Evolutionary conservation across 2,888 invertebrate genomes (phyloP).

Genomic region (Bruchidius siliquastri): DNA sequence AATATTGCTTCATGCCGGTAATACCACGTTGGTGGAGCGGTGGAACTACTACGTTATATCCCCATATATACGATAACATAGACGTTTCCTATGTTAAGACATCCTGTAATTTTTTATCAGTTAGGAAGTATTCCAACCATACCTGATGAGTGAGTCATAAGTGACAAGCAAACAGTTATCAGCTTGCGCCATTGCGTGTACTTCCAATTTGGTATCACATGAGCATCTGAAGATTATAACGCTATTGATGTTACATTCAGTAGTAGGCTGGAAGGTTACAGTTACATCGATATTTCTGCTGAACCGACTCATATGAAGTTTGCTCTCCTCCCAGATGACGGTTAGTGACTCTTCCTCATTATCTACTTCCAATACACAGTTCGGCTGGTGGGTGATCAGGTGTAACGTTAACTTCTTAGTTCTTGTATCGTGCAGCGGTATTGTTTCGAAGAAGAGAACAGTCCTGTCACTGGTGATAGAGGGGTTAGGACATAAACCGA

Average conservation of each 20-base stretch:
- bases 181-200: slow-evolving; percentile 29
- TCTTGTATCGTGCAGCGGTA: slow-evolving; percentile 22
- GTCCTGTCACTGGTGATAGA: slow-evolving; percentile 30
- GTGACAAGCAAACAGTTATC: slow-evolving; percentile 41
- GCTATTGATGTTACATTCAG: slow-evolving; percentile 18
- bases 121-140: too few relatives aligned
- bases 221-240: slow-evolving; percentile 26
- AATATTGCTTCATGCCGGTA: too few relatives aligned
- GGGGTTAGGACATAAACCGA: slow-evolving; percentile 31
- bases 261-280: slow-evolving; percentile 11
- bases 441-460: slow-evolving; percentile 38
- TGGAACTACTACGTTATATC: too few relatives aligned
- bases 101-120: too few relatives aligned
- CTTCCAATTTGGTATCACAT: neutral
- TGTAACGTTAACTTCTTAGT: slow-evolving; percentile 8
- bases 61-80: too few relatives aligned
- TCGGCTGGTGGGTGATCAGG: slow-evolving; percentile 12
- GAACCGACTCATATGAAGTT: neutral
- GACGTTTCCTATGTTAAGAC: too few relatives aligned
- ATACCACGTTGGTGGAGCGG: too few relatives aligned
- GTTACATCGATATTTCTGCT: neutral
- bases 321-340: neutral
- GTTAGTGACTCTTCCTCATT: slow-evolving; percentile 8
- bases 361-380: slow-evolving; percentile 20
- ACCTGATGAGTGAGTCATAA: slow-evolving; percentile 20